Conservation (phyloP, 2,888 invertebrate genomes). For the Hermodice carunculata region DNA sequence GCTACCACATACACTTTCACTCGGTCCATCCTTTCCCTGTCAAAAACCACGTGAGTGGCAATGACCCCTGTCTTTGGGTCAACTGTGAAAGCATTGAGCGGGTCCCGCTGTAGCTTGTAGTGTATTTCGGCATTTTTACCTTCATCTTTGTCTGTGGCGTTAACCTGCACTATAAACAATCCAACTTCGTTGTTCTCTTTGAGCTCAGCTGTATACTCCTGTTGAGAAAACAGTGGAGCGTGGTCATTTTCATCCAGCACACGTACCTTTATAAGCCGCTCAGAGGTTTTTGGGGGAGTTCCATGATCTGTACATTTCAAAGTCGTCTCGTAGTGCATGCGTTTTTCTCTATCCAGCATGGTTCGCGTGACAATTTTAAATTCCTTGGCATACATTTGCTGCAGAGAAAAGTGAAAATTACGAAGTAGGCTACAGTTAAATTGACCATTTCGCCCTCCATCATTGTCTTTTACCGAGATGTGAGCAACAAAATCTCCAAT, state of each 20-base stretch:
- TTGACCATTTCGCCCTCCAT: conserved; percentile 18
- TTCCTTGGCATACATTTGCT: conserved; percentile 20
- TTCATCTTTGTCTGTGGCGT: conserved; percentile 11
- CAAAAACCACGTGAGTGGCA: conserved; percentile 85
- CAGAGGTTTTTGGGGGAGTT: conserved; percentile 8
- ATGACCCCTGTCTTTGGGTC: conserved; percentile 83
- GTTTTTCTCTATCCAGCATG: conserved; percentile 84
- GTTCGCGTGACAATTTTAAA: conserved; percentile 78
- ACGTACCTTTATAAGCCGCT: conserved; percentile 1
- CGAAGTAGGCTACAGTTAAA: conserved; percentile 31
- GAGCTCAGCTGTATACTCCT: neutral
- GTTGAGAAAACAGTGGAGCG: conserved; percentile 18
- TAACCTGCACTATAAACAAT: conserved; percentile 9
- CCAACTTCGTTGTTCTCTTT: conserved; percentile 13
- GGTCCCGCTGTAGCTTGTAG: conserved; percentile 70
- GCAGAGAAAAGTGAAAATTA: conserved; percentile 4
- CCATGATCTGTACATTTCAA: conserved; percentile 26
- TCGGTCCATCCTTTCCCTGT: conserved; percentile 86
- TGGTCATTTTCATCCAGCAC: conserved; percentile 28
- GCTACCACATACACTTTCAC: conserved; percentile 87
- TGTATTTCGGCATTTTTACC: conserved; percentile 6
- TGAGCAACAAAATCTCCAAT: conserved; percentile 21
- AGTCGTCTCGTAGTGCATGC: conserved; percentile 7
- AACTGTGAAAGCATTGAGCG: conserved; percentile 76
- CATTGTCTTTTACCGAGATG: conserved; percentile 24